Percentiles rank a stretch among this genome's conserved stretches.
Conservation (phyloP, 2,888 invertebrate genomes). For the Napeogenes sylphis region DNA sequence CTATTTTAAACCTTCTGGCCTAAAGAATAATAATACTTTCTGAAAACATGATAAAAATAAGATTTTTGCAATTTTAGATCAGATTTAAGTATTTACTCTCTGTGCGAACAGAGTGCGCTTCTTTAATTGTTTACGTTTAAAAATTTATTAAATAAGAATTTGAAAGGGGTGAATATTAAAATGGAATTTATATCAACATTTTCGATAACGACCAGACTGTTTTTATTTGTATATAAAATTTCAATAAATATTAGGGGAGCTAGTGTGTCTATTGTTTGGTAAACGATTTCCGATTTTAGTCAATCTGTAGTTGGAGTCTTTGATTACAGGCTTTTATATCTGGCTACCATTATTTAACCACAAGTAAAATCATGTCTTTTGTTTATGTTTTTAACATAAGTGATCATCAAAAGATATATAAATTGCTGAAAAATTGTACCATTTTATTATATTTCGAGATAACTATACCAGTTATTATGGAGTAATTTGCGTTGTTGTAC, state of each 20-base stretch:
- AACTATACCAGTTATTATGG: too few species aligned
- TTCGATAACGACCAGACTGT: not conserved
- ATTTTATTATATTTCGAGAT: too few species aligned
- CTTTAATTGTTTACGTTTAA: conserved; percentile 73
- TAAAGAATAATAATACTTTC: conserved; percentile 27
- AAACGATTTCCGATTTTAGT: not conserved
- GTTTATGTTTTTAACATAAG: too few species aligned
- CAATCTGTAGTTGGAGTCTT: conserved; percentile 17
- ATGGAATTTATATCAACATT: conserved; percentile 32
- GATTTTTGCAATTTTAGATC: conserved; percentile 41
- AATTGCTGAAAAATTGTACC: too few species aligned
- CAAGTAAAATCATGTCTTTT: too few species aligned
- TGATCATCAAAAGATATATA: too few species aligned
- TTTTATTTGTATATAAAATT: conserved; percentile 20
- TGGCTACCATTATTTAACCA: too few species aligned
- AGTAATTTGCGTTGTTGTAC: too few species aligned
- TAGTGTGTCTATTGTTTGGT: too few species aligned
- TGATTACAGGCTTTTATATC: conserved; percentile 30
- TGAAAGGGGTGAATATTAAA: conserved; percentile 42
- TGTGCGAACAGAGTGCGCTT: conserved; percentile 53
- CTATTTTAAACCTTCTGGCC: conserved; percentile 38
- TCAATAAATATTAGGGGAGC: not conserved
- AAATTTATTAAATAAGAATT: conserved; percentile 55
- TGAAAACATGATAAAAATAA: conserved; percentile 20
- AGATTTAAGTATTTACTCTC: conserved; percentile 60